Percentiles rank a stretch among this genome's conserved stretches.
Conservation (phyloP, 1,140 invertebrate genomes). For the Diachasmimorpha longicaudata region DNA sequence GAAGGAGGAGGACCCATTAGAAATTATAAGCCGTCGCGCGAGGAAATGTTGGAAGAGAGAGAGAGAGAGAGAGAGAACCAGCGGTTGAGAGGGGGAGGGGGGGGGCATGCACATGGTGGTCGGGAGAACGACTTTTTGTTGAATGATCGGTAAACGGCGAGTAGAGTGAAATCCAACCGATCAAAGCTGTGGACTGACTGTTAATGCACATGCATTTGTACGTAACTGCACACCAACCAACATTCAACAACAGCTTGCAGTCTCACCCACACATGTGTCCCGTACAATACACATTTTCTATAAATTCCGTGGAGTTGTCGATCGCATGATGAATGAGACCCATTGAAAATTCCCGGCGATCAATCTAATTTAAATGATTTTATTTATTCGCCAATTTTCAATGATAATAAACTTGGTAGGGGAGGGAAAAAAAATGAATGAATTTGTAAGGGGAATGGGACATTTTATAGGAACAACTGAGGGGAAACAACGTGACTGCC, state of each 20-base stretch:
- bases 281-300: too few relatives aligned
- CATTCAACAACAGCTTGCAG: neutral
- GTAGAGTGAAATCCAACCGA: slow-evolving; percentile 25
- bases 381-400: neutral
- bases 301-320: too few relatives aligned
- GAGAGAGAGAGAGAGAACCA: slow-evolving; percentile 1
- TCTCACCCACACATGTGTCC: neutral
- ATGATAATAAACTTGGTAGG: neutral
- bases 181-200: slow-evolving; percentile 25
- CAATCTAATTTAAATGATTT: neutral
- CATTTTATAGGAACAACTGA: neutral
- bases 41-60: neutral
- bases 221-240: slow-evolving; percentile 8
- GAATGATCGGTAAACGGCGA: slow-evolving; percentile 29
- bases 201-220: slow-evolving; percentile 16
- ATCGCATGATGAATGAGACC: too few relatives aligned
- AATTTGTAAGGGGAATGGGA: neutral
- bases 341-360: neutral
- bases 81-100: neutral
- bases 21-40: slow-evolving; percentile 46
- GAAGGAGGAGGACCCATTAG: slow-evolving; percentile 39
- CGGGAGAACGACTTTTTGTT: slow-evolving; percentile 25
- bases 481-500: neutral
- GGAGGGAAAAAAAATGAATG: neutral
- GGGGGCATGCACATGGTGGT: slow-evolving; percentile 17